Evolutionary conservation across 2,113 vertebrate genomes (phyloP).

Genomic region (Pluvialis apricaria): DNA sequence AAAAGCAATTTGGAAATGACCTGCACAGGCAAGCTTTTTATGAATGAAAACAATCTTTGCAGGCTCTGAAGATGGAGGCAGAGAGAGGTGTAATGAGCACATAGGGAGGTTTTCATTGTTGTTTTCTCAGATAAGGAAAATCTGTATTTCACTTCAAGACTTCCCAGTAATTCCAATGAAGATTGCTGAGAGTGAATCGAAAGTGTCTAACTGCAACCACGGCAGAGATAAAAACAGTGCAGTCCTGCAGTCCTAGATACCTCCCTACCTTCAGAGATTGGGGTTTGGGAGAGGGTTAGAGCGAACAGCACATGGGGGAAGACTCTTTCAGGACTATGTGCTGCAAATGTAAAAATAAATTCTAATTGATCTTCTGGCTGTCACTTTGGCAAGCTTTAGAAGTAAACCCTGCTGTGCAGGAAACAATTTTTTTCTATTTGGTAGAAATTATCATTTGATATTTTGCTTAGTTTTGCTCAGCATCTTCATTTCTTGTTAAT

Average conservation of each 20-base stretch:
- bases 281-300: neutral
- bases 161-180: neutral
- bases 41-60: neutral
- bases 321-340: neutral
- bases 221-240: neutral
- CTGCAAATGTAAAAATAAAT: neutral
- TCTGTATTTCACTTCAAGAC: neutral
- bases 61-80: neutral
- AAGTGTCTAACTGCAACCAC: neutral
- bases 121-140: neutral
- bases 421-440: neutral
- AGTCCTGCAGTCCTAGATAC: neutral
- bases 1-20: neutral
- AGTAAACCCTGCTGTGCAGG: neutral
- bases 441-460: neutral
- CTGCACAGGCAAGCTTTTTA: neutral
- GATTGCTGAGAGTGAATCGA: neutral
- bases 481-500: neutral
- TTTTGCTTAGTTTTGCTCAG: neutral
- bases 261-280: neutral
- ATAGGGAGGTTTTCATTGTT: accelerated
- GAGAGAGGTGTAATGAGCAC: neutral
- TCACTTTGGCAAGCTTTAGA: neutral
- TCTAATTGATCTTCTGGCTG: neutral
- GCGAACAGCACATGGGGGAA: neutral